Evolutionary conservation across 1,140 invertebrate species (phyloP), one percentile per base, ranked within the genome.

Genomic region (Aethina tumida): DNA sequence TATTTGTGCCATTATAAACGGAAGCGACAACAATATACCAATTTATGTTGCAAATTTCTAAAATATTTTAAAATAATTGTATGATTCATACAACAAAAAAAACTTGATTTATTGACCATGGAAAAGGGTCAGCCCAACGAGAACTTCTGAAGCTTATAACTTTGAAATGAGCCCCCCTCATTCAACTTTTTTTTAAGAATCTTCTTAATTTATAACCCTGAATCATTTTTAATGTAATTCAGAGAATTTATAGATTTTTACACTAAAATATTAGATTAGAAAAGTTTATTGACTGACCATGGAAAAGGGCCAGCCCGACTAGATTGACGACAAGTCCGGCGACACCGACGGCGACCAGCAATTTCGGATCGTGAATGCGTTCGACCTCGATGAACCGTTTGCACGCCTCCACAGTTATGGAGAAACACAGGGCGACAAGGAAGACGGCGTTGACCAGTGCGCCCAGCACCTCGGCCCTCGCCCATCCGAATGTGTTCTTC

Each of bases 401-500:
- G 50, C 82, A 77, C 1, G 88, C 86, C 61, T 93, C 88, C 18
- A 93, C 84, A 2, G 84, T 81, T 51, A 93, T 90, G 41, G 87
- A 90, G 66, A 95, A 93, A 65, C 88, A 93, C 16, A 95, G 63
- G 7, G 90, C 89, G n/a, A 89, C 84, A 24, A 94, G 71, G 61
- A 95, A 95, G 15, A 93, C 87, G 2, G 88, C 86, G 64, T 93
- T 93, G 1, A 93, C 84, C 28, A 94, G 64, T 1, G 88, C 87
- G n/a, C 90, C 90, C n/a, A 95, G 61, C 0, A 95, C 87, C 66
- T 94, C 89, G 1, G 89, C 87, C 49, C 90, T 71, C 1, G 89
- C 89, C 88, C 89, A 95, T 5, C 90, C 90, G 58, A 93, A 95
- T 3, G 90, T 93, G 59, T 93, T 93, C 65, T 92, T 93, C 3